Conservation (phyloP, 2,888 invertebrate species). For the Coelinius sp. region DNA sequence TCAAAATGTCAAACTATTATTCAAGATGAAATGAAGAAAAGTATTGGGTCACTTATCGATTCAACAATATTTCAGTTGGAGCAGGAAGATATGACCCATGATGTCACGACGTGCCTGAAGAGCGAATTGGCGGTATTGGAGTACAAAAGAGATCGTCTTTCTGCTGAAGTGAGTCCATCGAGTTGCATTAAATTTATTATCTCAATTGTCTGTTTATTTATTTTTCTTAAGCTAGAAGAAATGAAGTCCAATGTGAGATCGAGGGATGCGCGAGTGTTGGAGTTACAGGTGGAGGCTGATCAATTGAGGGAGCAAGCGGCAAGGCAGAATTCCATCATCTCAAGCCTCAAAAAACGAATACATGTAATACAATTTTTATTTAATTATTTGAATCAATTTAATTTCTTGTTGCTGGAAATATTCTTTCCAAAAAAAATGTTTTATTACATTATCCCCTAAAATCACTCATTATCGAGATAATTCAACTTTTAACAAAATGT, state of each 20-base stretch:
- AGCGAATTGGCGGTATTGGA: constrained; percentile 89
- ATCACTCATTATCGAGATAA: background rate
- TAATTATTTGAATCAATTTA: too few relatives aligned
- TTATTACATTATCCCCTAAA: background rate
- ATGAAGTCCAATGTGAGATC: constrained; percentile 80
- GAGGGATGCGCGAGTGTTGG: constrained; percentile 80
- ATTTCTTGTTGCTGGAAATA: too few relatives aligned
- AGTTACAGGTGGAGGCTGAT: constrained; percentile 85
- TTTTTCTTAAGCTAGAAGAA: constrained; percentile 76
- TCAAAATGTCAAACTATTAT: background rate
- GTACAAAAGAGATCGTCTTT: constrained; percentile 86
- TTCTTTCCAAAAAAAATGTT: too few relatives aligned
- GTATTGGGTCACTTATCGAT: constrained; percentile 17
- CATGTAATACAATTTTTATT: constrained; percentile 62
- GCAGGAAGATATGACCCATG: constrained; percentile 72
- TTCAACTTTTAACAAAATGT: background rate
- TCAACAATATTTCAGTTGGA: constrained; percentile 58
- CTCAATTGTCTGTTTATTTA: background rate
- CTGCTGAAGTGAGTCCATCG: constrained; percentile 77
- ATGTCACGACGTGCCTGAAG: constrained; percentile 82
- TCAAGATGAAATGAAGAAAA: constrained; percentile 4
- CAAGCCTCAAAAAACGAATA: constrained; percentile 84
- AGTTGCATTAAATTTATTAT: constrained; percentile 18
- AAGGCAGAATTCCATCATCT: constrained; percentile 84
- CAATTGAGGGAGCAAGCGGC: constrained; percentile 86